Evolutionary conservation across 2,113 vertebrate genomes (phyloP).

Genomic region (Rhipidura dahli): DNA sequence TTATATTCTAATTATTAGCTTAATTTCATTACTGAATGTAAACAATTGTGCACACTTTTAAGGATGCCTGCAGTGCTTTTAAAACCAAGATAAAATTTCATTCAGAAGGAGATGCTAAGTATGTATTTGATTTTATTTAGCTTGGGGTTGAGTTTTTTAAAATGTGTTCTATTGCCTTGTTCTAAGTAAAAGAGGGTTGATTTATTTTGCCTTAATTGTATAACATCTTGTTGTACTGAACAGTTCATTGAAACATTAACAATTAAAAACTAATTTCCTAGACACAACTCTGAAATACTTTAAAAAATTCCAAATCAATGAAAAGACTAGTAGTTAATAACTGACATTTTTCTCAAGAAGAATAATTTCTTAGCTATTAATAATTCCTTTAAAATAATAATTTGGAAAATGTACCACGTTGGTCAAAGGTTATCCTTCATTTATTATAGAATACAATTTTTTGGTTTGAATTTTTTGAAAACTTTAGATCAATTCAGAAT

Average conservation of each 20-base stretch:
- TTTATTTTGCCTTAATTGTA: not conserved
- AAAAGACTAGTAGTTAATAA: not conserved
- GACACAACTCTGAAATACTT: not conserved
- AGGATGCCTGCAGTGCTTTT: not conserved
- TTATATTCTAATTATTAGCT: not conserved
- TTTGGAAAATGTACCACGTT: not conserved
- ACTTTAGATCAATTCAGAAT: not conserved
- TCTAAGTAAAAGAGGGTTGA: not conserved
- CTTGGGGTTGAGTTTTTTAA: not conserved
- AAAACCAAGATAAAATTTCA: not conserved
- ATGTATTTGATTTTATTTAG: not conserved
- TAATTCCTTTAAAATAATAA: not conserved
- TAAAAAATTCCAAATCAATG: not conserved
- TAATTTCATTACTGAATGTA: not conserved
- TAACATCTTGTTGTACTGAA: not conserved
- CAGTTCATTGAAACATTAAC: not conserved
- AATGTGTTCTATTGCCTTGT: not conserved
- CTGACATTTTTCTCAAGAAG: not conserved
- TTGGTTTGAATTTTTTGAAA: rapidly evolving
- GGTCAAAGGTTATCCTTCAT: not conserved
- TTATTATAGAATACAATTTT: not conserved
- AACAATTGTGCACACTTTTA: not conserved
- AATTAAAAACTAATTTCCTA: not conserved
- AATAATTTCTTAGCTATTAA: not conserved
- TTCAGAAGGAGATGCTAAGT: not conserved